Evolutionary conservation across 2,113 vertebrate genomes (phyloP).

Genomic region (Salvator merianae): DNA sequence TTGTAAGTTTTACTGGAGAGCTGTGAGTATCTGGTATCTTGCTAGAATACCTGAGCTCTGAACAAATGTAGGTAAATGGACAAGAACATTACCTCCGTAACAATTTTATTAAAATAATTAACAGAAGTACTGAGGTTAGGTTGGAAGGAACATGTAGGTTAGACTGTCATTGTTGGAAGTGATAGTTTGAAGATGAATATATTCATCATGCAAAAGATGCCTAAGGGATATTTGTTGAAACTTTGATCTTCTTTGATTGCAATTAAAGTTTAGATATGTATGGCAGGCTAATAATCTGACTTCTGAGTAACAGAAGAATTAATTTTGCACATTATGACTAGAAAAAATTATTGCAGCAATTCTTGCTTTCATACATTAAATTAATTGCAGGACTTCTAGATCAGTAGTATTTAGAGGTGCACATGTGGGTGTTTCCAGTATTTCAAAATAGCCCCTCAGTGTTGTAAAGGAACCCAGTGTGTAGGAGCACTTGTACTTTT

Average conservation of each 20-base stretch:
- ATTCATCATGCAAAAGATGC: not conserved
- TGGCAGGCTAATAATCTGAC: not conserved
- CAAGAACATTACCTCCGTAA: not conserved
- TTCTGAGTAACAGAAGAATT: not conserved
- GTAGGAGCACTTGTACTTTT: too few relatives aligned
- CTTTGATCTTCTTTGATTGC: not conserved
- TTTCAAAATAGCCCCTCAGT: too few relatives aligned
- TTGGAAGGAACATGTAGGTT: constrained; percentile 2
- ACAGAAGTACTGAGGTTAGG: not conserved
- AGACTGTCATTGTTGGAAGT: not conserved
- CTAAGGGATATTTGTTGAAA: not conserved
- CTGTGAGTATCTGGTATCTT: not conserved
- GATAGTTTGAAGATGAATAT: not conserved
- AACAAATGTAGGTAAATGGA: not conserved
- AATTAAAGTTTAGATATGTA: not conserved
- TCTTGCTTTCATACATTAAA: not conserved
- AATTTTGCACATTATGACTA: not conserved
- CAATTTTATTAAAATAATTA: not conserved
- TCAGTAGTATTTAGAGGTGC: not conserved
- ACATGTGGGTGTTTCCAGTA: too few relatives aligned
- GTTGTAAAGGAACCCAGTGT: too few relatives aligned
- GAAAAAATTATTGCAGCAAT: not conserved
- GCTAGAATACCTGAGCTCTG: not conserved
- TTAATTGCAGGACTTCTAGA: not conserved
- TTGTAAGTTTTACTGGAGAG: constrained; percentile 81